Conservation (phyloP, 2,888 invertebrate genomes). For the Bellardia pandia region DNA sequence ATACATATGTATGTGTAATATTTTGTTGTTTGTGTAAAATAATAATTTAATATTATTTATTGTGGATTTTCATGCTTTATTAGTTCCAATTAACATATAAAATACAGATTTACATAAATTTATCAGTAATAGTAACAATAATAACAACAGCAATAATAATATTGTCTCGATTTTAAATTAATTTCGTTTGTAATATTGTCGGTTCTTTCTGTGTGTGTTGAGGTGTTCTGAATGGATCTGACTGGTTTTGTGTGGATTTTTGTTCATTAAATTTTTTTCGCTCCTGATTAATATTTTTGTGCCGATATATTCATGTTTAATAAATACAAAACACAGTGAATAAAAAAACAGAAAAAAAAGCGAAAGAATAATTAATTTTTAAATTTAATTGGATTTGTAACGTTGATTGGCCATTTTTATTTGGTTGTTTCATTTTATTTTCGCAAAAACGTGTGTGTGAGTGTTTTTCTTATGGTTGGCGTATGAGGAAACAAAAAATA, state of each 20-base stretch:
- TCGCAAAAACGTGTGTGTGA: slow-evolving; percentile 4
- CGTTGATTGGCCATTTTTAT: slow-evolving; percentile 64
- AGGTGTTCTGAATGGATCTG: slow-evolving; percentile 1
- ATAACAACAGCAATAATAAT: not conserved
- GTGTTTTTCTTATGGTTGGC: not conserved
- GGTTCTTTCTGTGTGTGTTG: not conserved
- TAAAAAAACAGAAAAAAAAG: not conserved
- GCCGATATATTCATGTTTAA: not conserved
- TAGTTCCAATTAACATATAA: slow-evolving; percentile 50
- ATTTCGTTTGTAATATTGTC: slow-evolving; percentile 28
- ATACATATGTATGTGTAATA: not conserved
- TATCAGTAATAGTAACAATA: slow-evolving; percentile 1
- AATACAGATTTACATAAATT: slow-evolving; percentile 39
- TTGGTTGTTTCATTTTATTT: slow-evolving; percentile 28
- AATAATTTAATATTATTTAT: slow-evolving; percentile 61
- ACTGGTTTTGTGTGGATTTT: slow-evolving; percentile 1
- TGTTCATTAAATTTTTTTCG: not conserved
- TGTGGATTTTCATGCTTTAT: slow-evolving; percentile 56
- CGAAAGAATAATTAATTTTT: slow-evolving; percentile 46
- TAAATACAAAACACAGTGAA: slow-evolving; percentile 23
- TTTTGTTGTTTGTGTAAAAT: not conserved
- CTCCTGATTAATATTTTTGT: slow-evolving; percentile 8
- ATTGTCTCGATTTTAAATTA: slow-evolving; percentile 43
- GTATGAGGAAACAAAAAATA: slow-evolving; percentile 16
- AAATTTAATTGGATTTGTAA: slow-evolving; percentile 67